Evolutionary conservation across 2,797 vertebrate genomes (phyloP), one percentile per base, ranked within the genome.

Genomic region (Gymnocypris eckloni): DNA sequence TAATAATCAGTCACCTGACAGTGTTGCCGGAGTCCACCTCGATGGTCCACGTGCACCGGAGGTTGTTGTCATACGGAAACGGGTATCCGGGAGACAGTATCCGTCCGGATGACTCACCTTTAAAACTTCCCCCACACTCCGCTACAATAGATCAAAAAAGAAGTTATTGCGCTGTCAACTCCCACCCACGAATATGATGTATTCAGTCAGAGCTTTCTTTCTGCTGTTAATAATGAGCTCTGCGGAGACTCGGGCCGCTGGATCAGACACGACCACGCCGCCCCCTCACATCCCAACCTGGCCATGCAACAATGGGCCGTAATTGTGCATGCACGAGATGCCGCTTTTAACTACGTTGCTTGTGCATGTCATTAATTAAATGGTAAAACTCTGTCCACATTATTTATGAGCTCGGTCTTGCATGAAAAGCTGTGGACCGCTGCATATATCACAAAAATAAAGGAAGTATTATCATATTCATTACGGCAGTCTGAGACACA

Each of bases 51-150:
- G 97, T 96, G 92, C 98, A 99, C 20, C 96, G 96, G 39, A 99
- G 95, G 90, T 99, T 99, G 94, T 99, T 99, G 94, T 99, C 98
- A 72, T 99, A 99, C 0, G 98, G 98, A 90, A 99, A 99, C 20
- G 98, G 98, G 89, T 99, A 99, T 0, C 98, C 98, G 22, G 98
- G 98, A 82, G 98, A 99, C 75, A 99, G 94, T 90, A 99, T 98
- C 72, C 98, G 96, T 82, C 98, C 98, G 4, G 98, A 97, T 4
- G 98, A 97, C 90, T 98, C 96, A 78, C 96, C 97, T 93, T 97
- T 97, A 92, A 99, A 98, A 87, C 96, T 96, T 39, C 98, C 98
- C 89, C 98, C 98, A 91, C 98, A 99, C 94, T 99, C 98, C 87
- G 98, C 98, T 99, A 91, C 85, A 79, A 86, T 6, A 88, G 8